Evolutionary conservation across 2,113 vertebrate species (phyloP).

Genomic region (Marcusenius ussheri): DNA sequence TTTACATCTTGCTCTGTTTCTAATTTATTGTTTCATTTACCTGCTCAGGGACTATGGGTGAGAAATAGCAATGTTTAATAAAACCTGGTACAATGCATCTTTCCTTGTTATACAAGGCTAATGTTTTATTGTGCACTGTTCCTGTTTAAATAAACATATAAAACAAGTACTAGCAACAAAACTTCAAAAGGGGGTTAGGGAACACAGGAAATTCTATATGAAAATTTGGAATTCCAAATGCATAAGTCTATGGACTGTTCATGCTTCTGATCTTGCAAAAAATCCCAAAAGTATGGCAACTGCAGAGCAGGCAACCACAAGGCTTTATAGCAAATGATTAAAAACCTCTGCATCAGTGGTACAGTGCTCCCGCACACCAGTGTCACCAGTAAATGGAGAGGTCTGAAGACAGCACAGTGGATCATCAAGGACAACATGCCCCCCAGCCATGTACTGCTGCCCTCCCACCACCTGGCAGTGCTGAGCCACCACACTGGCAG

Average conservation of each 20-base stretch:
- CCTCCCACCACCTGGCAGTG: background rate
- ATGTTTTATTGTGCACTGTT: too few relatives aligned
- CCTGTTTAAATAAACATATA: too few relatives aligned
- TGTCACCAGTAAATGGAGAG: background rate
- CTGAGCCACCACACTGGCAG: background rate
- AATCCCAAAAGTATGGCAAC: background rate
- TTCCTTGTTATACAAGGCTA: too few relatives aligned
- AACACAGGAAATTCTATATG: too few relatives aligned
- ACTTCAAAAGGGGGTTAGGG: too few relatives aligned
- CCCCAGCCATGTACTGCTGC: background rate
- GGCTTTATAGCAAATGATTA: background rate
- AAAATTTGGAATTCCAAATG: too few relatives aligned
- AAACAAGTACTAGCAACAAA: too few relatives aligned
- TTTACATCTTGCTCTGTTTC: too few relatives aligned
- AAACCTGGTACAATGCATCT: too few relatives aligned
- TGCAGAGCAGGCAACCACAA: background rate
- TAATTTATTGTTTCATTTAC: too few relatives aligned
- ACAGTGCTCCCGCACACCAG: background rate
- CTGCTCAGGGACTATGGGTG: too few relatives aligned
- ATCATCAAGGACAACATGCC: background rate
- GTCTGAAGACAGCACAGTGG: background rate
- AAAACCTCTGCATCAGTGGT: background rate
- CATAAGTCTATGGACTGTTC: background rate
- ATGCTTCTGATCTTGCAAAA: background rate
- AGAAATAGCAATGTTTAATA: too few relatives aligned